Percentiles rank a stretch among this genome's conserved stretches.
Evolutionary conservation across 2,113 vertebrate species (phyloP).

Genomic region (Peromyscus leucopus): DNA sequence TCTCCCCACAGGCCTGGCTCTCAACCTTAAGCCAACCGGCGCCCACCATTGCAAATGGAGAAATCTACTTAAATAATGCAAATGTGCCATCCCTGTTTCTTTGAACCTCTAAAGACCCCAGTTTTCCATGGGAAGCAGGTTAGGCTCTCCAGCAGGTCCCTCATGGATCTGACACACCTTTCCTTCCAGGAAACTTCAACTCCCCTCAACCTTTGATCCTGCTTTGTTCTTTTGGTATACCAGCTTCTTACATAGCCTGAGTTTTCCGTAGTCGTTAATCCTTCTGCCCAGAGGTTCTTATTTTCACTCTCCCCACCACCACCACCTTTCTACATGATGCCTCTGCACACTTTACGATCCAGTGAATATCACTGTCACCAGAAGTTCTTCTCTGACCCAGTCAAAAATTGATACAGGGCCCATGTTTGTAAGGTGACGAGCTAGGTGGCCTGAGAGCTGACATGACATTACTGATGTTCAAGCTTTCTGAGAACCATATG

Average conservation of each 20-base stretch:
- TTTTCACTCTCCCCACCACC: neutral
- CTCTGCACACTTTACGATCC: neutral
- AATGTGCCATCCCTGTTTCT: neutral
- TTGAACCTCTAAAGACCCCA: neutral
- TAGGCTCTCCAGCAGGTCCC: neutral
- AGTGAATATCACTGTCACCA: neutral
- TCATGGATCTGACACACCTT: neutral
- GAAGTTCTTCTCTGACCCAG: slow-evolving; percentile 26
- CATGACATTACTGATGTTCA: slow-evolving; percentile 38
- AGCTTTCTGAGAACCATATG: slow-evolving; percentile 53
- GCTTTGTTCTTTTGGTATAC: neutral
- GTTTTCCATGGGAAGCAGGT: neutral
- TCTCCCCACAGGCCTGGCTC: neutral
- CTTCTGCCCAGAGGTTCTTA: neutral
- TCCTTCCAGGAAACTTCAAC: neutral
- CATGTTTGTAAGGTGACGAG: slow-evolving; percentile 46
- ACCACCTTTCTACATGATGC: neutral
- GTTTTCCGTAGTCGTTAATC: neutral
- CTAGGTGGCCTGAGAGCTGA: slow-evolving; percentile 46
- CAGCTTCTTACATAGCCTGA: neutral
- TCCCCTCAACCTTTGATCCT: neutral
- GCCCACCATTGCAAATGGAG: neutral
- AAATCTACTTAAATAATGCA: neutral
- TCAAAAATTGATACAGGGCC: neutral
- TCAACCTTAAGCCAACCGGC: neutral